Evolutionary conservation across 2,113 vertebrate species (phyloP).

Genomic region (Oreochromis spilurus): DNA sequence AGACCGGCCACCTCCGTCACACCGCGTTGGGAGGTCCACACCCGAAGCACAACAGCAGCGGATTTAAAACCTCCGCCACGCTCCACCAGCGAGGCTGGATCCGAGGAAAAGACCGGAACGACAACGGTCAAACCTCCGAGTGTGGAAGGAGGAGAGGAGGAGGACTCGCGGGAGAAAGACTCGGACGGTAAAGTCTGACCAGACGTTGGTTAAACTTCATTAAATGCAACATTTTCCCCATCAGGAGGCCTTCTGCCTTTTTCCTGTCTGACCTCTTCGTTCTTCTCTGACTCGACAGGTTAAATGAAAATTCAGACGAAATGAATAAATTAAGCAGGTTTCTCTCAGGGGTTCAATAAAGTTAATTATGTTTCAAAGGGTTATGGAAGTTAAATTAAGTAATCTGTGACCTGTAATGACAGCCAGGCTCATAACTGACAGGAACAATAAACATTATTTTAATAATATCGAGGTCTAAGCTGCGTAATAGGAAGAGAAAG

Average conservation of each 20-base stretch:
- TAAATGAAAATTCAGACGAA: background rate
- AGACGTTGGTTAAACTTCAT: background rate
- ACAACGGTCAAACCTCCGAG: background rate
- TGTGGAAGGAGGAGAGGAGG: background rate
- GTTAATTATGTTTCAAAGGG: background rate
- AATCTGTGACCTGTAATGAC: background rate
- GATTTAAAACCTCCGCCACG: background rate
- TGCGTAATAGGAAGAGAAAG: background rate
- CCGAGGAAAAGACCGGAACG: background rate
- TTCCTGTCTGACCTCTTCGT: background rate
- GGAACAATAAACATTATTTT: background rate
- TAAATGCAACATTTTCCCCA: background rate
- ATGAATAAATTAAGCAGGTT: background rate
- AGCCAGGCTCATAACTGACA: background rate
- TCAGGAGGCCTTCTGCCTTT: background rate
- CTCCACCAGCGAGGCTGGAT: background rate
- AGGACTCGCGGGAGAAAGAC: conserved; percentile 51
- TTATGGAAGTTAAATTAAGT: background rate
- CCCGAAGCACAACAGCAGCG: background rate
- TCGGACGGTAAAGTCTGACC: background rate
- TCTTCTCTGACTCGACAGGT: background rate
- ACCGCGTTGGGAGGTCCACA: background rate
- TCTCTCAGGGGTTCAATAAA: background rate
- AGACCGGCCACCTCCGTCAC: background rate
- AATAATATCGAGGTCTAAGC: background rate